A percentile compares a stretch with the other conserved stretches of the same genome.
Conservation (phyloP, 2,888 invertebrate species). For the Oligia latruncula region DNA sequence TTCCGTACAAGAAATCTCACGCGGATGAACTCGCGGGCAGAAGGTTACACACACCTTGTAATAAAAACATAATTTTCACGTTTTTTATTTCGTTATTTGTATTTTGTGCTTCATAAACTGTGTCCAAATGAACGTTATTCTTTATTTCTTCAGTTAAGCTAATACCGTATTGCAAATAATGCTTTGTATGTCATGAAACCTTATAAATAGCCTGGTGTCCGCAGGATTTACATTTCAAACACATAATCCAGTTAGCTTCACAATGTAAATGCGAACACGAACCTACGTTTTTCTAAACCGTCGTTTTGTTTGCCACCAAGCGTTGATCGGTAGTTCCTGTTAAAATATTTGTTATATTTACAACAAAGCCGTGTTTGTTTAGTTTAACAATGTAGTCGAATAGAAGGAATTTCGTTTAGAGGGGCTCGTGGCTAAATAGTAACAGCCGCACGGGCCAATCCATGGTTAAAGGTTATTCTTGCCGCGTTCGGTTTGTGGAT, state of each 20-base stretch:
- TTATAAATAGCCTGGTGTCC: background rate
- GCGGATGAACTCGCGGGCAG: too few relatives aligned
- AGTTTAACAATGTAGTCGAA: background rate
- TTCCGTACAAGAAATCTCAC: too few relatives aligned
- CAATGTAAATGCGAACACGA: conserved; percentile 4
- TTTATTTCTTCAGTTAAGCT: background rate
- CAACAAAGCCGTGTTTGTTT: conserved; percentile 1
- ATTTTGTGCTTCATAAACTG: too few relatives aligned
- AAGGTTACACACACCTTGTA: too few relatives aligned
- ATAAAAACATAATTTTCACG: too few relatives aligned
- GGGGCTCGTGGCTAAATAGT: background rate
- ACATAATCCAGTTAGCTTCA: conserved; percentile 12
- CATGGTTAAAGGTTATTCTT: too few relatives aligned
- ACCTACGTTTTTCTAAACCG: conserved; percentile 28
- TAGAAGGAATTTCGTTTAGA: background rate
- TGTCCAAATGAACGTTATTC: too few relatives aligned
- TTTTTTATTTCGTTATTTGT: too few relatives aligned
- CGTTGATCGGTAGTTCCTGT: background rate
- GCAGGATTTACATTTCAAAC: conserved; percentile 21
- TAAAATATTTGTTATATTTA: conserved; percentile 32
- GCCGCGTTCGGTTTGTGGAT: too few relatives aligned
- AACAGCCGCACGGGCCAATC: too few relatives aligned
- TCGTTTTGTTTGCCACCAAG: conserved; percentile 26
- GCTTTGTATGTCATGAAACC: background rate
- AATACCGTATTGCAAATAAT: background rate